Evolutionary conservation across 2,797 vertebrate species (phyloP).

Genomic region (Pangasius larnaudii): DNA sequence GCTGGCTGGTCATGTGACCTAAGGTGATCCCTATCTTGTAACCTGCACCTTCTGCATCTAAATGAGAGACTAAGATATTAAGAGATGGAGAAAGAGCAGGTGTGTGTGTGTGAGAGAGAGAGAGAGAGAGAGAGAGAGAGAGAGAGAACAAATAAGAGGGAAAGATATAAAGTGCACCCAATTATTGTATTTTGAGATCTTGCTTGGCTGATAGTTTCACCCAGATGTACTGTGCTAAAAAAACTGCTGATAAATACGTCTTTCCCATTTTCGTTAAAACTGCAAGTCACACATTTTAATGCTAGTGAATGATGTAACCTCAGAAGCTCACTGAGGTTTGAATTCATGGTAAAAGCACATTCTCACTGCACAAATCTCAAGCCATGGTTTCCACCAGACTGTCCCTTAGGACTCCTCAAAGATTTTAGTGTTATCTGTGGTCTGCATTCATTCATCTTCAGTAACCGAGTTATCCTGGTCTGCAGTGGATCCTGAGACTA

Average conservation of each 20-base stretch:
- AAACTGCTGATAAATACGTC: neutral
- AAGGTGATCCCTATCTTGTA: conserved; percentile 44
- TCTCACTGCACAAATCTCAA: neutral
- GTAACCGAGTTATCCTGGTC: neutral
- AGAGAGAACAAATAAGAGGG: neutral
- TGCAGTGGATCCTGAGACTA: neutral
- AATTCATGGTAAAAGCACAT: neutral
- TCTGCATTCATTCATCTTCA: neutral
- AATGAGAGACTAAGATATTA: neutral
- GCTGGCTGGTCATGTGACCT: conserved; percentile 39
- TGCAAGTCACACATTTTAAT: neutral
- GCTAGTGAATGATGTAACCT: neutral
- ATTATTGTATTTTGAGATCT: neutral
- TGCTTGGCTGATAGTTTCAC: conserved; percentile 2
- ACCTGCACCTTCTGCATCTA: conserved; percentile 31
- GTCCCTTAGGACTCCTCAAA: neutral
- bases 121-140: neutral
- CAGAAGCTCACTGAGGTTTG: neutral
- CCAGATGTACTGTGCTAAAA: neutral
- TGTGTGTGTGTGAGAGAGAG: neutral
- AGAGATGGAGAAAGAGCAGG: neutral
- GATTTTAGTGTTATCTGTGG: neutral
- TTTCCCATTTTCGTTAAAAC: neutral
- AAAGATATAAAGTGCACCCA: neutral
- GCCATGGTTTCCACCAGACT: neutral